These are phyloP conservation scores for Eulithis prunata DNA, from an alignment of 2,888 invertebrate species.

Conservation along the genomic window DNA sequence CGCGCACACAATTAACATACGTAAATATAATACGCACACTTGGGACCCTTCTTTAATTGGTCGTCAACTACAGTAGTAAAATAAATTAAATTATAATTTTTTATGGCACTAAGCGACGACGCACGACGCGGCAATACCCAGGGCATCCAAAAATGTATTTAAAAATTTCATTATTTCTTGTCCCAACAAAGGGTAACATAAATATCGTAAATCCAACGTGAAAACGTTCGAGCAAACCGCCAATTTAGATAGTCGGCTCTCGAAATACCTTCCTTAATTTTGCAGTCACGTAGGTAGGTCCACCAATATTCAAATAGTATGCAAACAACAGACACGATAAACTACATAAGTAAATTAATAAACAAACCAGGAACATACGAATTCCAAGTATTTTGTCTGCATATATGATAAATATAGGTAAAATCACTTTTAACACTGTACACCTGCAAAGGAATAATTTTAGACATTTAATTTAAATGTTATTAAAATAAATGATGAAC, in stretches of 20 bases:
- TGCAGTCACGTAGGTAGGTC: constrained; percentile 13
- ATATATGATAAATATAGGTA: too few relatives aligned
- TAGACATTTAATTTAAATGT: too few relatives aligned
- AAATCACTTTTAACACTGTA: too few relatives aligned
- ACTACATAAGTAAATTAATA: not conserved
- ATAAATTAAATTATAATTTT: constrained; percentile 38
- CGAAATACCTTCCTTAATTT: constrained; percentile 36
- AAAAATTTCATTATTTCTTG: constrained; percentile 49
- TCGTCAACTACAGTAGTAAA: constrained; percentile 19
- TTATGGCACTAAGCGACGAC: constrained; percentile 25
- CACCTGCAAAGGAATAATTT: too few relatives aligned
- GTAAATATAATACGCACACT: constrained; percentile 19
- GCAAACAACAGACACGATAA: constrained; percentile 1
- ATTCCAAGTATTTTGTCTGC: not conserved
- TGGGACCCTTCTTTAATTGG: constrained; percentile 34
- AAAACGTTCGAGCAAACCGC: constrained; percentile 36
- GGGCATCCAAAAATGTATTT: constrained; percentile 53
- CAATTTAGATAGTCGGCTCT: constrained; percentile 38
- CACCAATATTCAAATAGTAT: constrained; percentile 13
- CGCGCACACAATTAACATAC: constrained; percentile 50
- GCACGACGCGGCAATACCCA: constrained; percentile 42
- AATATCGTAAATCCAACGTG: constrained; percentile 43
- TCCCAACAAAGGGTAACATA: constrained; percentile 48
- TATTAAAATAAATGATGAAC: too few relatives aligned
- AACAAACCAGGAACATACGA: not conserved